phyloP scores from a whole-genome alignment of 2,113 vertebrate genomes.

The Ariopsis seemanni region DNA sequence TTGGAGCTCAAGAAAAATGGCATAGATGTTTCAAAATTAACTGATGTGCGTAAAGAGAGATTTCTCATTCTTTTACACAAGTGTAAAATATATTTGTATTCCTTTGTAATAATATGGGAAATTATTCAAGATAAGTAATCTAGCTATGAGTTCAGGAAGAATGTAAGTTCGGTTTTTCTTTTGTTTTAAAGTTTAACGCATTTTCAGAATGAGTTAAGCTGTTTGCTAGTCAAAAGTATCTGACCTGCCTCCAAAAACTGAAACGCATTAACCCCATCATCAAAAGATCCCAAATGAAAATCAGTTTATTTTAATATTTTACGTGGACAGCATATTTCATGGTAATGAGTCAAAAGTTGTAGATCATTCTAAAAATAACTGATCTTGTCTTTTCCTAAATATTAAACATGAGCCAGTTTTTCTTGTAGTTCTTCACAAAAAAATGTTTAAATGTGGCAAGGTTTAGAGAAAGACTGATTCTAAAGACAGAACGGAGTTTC shows the following conservation, averaged over 20 bases:
- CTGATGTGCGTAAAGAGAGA: slow-evolving; percentile 65
- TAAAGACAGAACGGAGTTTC: neutral
- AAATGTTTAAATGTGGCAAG: neutral
- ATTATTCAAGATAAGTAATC: neutral
- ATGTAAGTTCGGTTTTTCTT: neutral
- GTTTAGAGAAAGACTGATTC: neutral
- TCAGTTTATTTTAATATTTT: neutral
- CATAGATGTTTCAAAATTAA: slow-evolving; percentile 63
- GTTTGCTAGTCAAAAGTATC: neutral
- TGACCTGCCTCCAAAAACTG: neutral
- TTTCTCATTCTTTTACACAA: neutral
- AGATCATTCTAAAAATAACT: neutral
- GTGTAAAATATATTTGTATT: neutral
- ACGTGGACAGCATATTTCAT: neutral
- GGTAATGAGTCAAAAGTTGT: neutral
- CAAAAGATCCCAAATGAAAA: neutral
- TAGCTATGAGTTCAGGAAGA: neutral
- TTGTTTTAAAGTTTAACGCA: neutral
- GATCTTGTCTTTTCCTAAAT: neutral
- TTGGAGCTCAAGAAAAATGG: slow-evolving; percentile 66
- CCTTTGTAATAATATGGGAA: neutral
- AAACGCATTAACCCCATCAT: neutral
- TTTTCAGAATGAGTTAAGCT: neutral
- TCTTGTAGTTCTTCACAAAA: neutral
- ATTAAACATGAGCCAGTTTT: neutral